phyloP scores from a whole-genome alignment of 2,888 invertebrate species.

The Anorthoa munda region DNA sequence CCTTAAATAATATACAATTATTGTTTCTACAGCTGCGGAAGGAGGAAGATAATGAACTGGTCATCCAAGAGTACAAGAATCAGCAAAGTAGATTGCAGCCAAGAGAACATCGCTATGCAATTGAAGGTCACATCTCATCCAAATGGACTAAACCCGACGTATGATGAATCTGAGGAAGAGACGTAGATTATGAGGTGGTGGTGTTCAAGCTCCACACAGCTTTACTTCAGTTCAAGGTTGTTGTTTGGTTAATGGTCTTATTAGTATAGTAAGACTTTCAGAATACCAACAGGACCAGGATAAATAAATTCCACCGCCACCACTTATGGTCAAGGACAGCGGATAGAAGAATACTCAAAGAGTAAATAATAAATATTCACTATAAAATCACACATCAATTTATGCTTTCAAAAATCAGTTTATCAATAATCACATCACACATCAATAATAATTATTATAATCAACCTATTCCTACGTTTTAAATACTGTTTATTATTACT shows the following conservation, averaged over 20 bases:
- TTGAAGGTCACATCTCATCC: background rate
- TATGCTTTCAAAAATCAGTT: too few species aligned
- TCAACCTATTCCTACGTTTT: too few species aligned
- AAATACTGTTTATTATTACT: too few species aligned
- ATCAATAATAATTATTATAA: too few species aligned
- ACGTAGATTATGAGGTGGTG: background rate
- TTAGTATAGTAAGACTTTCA: too few species aligned
- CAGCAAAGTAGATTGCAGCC: background rate
- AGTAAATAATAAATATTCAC: too few species aligned
- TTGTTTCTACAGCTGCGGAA: background rate
- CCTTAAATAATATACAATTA: background rate
- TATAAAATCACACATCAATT: too few species aligned
- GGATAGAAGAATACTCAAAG: too few species aligned
- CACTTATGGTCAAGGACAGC: too few species aligned
- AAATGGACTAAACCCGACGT: background rate
- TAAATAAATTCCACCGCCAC: too few species aligned
- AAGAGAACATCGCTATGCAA: constrained; percentile 71
- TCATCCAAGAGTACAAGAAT: background rate
- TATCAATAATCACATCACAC: too few species aligned
- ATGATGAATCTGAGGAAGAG: background rate
- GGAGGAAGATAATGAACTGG: background rate
- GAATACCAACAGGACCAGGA: too few species aligned
- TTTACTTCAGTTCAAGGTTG: background rate
- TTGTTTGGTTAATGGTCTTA: background rate
- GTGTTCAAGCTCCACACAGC: background rate